Evolutionary conservation across 1,140 invertebrate species (phyloP), one percentile per base, ranked within the genome.

Genomic region (Nomia melanderi): DNA sequence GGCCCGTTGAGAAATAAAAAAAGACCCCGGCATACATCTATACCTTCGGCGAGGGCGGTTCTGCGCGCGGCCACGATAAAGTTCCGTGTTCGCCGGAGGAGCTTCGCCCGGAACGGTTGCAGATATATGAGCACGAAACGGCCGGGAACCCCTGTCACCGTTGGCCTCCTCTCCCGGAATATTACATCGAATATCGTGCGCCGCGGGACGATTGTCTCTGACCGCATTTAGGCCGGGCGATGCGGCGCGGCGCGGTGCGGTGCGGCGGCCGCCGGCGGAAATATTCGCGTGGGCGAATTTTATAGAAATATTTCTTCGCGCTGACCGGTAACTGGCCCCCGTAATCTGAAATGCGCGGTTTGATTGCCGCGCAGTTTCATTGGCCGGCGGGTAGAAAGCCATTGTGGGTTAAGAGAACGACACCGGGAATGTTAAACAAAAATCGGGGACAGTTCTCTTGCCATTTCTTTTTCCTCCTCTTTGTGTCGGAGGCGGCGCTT

Each of bases 81-180:
- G 76, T 78, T 78, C 76, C 50, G 69, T 64, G 50, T 73, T 56
- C 69, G 11, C 44, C 57, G 47, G 25, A 29, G 36, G 27, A 53
- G 66, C 33, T 53, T 62, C 25, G 74, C 20, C 25, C 25, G 65
- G 56, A 66, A 76, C 73, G 50, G 53, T 66, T 44, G 65, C 54
- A 60, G 65, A 76, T 76, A 76, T 76, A 76, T 39, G 65, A 60
- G 65, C 74, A 53, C 74, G 65, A 69, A 41, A 76, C 62, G 23
- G 11, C n/a, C 27, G 11, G 14, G 60, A 23, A n/a, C 8, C 56
- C 71, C 14, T 56, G 23, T 36, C 59, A 36, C 59, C 67, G 44
- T 56, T n/a, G n/a, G 47, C 33, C 27, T 50, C 53, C 59, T 63
- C 59, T 64, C 53, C 11, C 36, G 50, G 60, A 78, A 78, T 72